Conservation (phyloP, 2,797 vertebrate genomes). For the Florisuga fusca region DNA sequence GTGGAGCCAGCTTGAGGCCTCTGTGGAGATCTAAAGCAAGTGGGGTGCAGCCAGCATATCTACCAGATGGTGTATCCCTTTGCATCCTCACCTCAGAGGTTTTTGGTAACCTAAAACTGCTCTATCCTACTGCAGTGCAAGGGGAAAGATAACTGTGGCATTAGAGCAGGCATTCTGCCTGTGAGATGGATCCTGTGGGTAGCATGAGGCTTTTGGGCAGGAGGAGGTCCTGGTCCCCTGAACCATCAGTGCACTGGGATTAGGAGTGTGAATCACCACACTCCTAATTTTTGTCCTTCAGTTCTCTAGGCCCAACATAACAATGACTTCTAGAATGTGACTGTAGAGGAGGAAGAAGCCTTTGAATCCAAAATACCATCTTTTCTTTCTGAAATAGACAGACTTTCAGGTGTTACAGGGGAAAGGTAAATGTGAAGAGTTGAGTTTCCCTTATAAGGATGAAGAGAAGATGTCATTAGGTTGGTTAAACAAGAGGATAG, state of each 20-base stretch:
- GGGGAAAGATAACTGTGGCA: neutral
- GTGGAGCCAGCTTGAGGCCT: neutral
- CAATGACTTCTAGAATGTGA: neutral
- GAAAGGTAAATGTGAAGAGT: neutral
- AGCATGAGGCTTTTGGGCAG: neutral
- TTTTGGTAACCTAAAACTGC: neutral
- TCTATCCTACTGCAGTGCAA: neutral
- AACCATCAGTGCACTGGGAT: neutral
- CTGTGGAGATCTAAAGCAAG: neutral
- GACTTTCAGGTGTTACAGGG: neutral
- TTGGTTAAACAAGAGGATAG: neutral
- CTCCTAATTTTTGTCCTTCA: slow-evolving; percentile 6
- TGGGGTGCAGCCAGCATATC: neutral
- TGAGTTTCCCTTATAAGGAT: neutral
- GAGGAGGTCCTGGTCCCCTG: neutral
- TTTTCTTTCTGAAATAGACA: neutral
- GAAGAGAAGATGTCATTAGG: neutral
- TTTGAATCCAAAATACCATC: neutral
- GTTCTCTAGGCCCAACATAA: neutral
- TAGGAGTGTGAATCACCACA: neutral
- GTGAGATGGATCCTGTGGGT: neutral
- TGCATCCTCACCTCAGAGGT: neutral
- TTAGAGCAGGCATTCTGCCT: neutral
- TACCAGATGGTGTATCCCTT: neutral
- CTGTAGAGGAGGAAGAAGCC: neutral